Conservation (phyloP, 2,888 invertebrate species). For the Ophion ventricosus region DNA sequence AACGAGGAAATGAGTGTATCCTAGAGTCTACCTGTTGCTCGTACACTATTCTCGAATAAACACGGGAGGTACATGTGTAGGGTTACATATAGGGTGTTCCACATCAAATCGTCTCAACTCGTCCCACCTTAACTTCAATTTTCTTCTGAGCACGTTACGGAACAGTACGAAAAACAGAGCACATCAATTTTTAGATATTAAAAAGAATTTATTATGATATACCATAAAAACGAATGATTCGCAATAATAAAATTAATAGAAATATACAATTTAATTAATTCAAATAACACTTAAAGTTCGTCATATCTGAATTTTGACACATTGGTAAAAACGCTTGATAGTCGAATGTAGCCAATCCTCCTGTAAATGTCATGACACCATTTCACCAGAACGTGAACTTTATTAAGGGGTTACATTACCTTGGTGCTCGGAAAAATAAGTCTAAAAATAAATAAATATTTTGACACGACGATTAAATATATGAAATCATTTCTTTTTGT, state of each 20-base stretch:
- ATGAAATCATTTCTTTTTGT: too few species aligned
- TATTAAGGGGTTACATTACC: too few species aligned
- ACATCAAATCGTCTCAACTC: background rate
- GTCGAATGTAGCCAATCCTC: too few species aligned
- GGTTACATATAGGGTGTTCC: conserved; percentile 14
- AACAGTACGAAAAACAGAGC: background rate
- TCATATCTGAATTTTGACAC: background rate
- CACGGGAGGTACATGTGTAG: conserved; percentile 19
- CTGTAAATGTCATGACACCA: too few species aligned
- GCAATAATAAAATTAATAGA: background rate
- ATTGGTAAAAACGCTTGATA: background rate
- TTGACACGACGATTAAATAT: too few species aligned
- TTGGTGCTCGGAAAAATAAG: too few species aligned
- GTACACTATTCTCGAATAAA: conserved; percentile 23
- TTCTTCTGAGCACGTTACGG: background rate
- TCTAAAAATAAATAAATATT: too few species aligned
- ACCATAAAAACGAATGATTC: background rate
- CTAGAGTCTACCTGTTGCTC: conserved; percentile 53
- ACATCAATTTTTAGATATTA: background rate
- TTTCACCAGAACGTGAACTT: too few species aligned
- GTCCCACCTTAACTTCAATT: background rate
- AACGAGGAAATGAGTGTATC: conserved; percentile 55
- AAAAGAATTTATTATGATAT: background rate
- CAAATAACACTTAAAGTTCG: background rate
- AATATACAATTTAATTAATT: background rate